Base-by-base conservation (phyloP, 2,888 invertebrate species). In the Trissoscelio sp. region DNA sequence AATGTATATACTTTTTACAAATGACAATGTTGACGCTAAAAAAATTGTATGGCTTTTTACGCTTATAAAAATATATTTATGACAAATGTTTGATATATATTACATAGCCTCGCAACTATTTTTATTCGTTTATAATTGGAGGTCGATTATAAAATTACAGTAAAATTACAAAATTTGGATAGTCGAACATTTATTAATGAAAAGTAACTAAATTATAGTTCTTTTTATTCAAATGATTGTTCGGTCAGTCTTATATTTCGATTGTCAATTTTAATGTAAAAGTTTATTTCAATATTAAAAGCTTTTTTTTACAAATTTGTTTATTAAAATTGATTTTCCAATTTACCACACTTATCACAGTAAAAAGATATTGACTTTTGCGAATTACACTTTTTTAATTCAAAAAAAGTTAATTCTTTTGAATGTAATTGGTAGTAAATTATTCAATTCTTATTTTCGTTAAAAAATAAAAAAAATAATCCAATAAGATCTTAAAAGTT, bases 311-410 rank as follows among this genome's bases (percentile, higher is more conserved):
- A n/a, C 20, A 14, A 55, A 55, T 37, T 20, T n/a, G 14, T 37
- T 37, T n/a, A 37, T 14, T 53, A 37, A 18, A 55, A 9, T 22
- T 16, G 22, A n/a, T 31, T 46, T 24, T 62, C 0, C 34, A 34
- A 64, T 18, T 53, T 39, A 66, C 66, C 66, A 66, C 66, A 66
- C 53, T 66, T 66, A 64, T 64, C 64, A 64, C 64, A 64, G 64
- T 46, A 60, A 16, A 16, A n/a, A 44, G 46, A 16, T 20, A 37
- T 1, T 57, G 5, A 11, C 12, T 22, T 18, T 18, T 34, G 7
- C 1, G 51, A 64, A 64, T 64, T 64, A 34, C 22, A 20, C 37
- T 64, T 51, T 64, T 64, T n/a, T n/a, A n/a, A n/a, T 64, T 37
- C 44, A 14, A 62, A 57, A 57, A 62, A 46, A 62, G 46, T 44